Conservation (phyloP, 1,140 invertebrate species). For the Trinorchestia longiramus region DNA sequence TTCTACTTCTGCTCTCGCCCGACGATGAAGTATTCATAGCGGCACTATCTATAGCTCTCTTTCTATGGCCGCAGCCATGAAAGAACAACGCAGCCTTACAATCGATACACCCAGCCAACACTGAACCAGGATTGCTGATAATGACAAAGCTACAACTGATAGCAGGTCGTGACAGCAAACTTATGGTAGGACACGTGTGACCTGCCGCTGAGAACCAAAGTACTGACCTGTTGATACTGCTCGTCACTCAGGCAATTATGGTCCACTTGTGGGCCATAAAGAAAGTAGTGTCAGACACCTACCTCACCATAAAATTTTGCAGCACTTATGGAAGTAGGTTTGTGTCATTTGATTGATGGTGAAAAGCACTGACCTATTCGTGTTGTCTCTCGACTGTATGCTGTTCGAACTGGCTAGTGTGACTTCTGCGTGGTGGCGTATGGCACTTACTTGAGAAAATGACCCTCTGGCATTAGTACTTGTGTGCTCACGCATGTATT, state of each 20-base stretch:
- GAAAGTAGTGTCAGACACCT: background rate
- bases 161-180: background rate
- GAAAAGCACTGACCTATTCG: background rate
- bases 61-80: background rate
- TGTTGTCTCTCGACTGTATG: background rate
- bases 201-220: too few relatives aligned
- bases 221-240: background rate
- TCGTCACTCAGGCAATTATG: background rate
- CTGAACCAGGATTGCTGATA: background rate
- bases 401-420: background rate
- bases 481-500: background rate
- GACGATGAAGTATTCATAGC: background rate
- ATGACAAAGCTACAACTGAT: background rate
- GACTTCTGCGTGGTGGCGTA: background rate
- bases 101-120: background rate
- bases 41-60: background rate
- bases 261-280: background rate
- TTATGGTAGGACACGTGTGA: background rate
- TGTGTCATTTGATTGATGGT: background rate
- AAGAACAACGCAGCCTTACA: background rate
- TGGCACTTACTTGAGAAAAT: background rate
- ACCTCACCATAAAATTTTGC: too few relatives aligned
- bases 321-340: background rate
- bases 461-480: background rate
- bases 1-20: background rate